Base-by-base conservation (phyloP, 2,113 vertebrate species). In the Syngnathus scovelli region DNA sequence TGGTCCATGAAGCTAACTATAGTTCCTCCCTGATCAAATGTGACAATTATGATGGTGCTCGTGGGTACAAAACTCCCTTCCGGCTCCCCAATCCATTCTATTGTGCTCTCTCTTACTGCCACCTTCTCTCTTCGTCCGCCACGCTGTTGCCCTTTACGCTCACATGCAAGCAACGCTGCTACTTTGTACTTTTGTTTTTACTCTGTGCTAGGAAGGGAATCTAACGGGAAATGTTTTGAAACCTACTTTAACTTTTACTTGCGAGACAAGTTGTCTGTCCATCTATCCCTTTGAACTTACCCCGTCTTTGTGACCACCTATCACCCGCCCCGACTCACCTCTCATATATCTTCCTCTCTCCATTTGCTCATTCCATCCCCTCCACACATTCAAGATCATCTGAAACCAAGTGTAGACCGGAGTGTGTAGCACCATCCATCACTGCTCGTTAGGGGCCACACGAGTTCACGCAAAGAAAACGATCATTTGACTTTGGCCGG, bases 21-120 rank as follows among this genome's bases (percentile, higher is more conserved):
- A 76, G 71, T 75, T 78, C 74, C 75, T 86, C 78, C 68, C 77
- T 88, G 83, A 90, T 89, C 85, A 90, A 89, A 90, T 84, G 84
- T 83, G 85, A 90, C 87, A 88, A 88, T 91, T 83, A 89, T 86
- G 85, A 87, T 86, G 70, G 78, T 78, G 81, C 79, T 83, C 59
- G 76, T 69, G 75, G 73, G 76, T 79, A 78, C 77, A 78, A 76
- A 81, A 82, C 82, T 82, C 75, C 65, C 84, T 70, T 67, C 76
- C 68, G 76, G 68, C 79, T 79, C 44, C 41, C 64, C 69, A 68
- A 62, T 66, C 55, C 69, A 61, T 64, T 66, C 63, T 59, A 70
- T 61, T 61, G 68, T 65, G 59, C 55, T 70, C 63, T 76, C 58
- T 67, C 61, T 49, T 43, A 51, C 75, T 79, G 72, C 77, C 61